Evolutionary conservation across 1,140 invertebrate genomes (phyloP).

Genomic region (Camponotus pennsylvanicus): DNA sequence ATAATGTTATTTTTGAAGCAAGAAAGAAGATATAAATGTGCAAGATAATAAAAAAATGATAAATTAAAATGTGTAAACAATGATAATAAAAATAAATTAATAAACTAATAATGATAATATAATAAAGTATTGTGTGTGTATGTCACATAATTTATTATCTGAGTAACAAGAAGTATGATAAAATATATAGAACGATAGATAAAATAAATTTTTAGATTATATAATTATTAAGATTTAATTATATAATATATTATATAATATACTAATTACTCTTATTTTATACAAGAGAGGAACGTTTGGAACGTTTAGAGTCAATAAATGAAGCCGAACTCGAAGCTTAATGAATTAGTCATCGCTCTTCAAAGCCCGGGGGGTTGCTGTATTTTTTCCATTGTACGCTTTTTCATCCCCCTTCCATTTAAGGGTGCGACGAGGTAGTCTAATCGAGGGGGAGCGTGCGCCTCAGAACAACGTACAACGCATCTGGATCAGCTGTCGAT

Average conservation of each 20-base stretch:
- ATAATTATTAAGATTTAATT: background rate
- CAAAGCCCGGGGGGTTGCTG: conserved; percentile 52
- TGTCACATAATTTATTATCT: background rate
- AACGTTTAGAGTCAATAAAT: conserved; percentile 56
- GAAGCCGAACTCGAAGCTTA: conserved; percentile 64
- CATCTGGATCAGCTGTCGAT: conserved; percentile 81
- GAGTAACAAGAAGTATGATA: background rate
- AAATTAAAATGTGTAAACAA: background rate
- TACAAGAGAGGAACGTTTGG: background rate
- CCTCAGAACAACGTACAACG: conserved; percentile 64
- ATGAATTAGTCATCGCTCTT: conserved; percentile 78
- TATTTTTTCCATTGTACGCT: conserved; percentile 76
- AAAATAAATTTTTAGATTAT: background rate
- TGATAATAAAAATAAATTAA: conserved; percentile 10
- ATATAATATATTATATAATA: background rate
- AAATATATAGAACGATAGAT: background rate
- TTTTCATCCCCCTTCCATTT: conserved; percentile 62
- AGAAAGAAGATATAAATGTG: background rate
- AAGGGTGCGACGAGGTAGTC: conserved; percentile 45
- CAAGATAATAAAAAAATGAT: background rate
- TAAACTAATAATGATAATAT: background rate
- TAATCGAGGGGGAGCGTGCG: conserved; percentile 66
- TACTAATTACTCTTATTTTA: background rate
- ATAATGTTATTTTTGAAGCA: background rate
- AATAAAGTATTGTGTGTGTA: background rate